Conservation (phyloP, 2,113 vertebrate genomes). For the Catharus minimus region DNA sequence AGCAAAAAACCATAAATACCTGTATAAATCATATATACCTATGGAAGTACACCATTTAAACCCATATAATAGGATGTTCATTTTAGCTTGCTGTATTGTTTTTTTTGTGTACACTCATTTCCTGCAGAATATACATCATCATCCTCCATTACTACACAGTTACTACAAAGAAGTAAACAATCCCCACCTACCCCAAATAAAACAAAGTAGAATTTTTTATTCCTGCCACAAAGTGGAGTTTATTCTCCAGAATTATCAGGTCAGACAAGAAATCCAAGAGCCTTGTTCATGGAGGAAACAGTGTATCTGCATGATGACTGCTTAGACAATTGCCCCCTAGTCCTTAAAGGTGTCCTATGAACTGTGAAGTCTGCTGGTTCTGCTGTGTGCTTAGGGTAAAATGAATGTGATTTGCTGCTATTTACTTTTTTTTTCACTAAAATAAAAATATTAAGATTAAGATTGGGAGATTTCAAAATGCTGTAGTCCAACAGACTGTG, state of each 20-base stretch:
- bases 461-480: not conserved
- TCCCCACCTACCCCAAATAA: fast-evolving
- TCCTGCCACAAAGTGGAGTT: not conserved
- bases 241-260: not conserved
- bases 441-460: not conserved
- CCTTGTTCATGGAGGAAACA: not conserved
- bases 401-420: not conserved
- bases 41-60: not conserved
- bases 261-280: not conserved
- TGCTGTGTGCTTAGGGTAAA: not conserved
- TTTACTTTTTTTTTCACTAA: not conserved
- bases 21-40: not conserved
- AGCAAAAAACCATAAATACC: not conserved
- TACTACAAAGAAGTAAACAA: not conserved
- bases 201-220: not conserved
- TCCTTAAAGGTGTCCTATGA: not conserved
- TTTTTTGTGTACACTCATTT: not conserved
- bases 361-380: not conserved
- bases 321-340: not conserved
- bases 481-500: not conserved
- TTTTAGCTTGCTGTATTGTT: not conserved
- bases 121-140: not conserved
- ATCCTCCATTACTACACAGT: not conserved
- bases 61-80: not conserved
- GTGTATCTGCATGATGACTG: not conserved